Percentiles rank a stretch among this genome's conserved stretches.
These are phyloP conservation scores for Lophius piscatorius DNA, from an alignment of 2,113 vertebrate genomes.

Conservation along the genomic window DNA sequence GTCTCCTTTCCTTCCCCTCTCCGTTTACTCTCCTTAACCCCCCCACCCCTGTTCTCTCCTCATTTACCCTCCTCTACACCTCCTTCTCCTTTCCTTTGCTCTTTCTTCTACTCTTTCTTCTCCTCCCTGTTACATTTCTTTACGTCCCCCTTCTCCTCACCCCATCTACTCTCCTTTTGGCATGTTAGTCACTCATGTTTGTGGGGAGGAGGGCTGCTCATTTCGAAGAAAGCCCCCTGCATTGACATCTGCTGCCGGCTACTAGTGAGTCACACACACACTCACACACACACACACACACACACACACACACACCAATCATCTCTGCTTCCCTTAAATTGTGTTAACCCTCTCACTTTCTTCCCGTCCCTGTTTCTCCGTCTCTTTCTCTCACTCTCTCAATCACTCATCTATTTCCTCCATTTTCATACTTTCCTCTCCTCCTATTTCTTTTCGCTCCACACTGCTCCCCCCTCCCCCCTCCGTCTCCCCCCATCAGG, in stretches of 20 bases:
- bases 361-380: conserved; percentile 12
- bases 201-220: conserved; percentile 56
- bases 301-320: conserved; percentile 25
- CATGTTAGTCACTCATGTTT: conserved; percentile 63
- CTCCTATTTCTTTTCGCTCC: conserved; percentile 1
- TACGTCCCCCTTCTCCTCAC: not conserved
- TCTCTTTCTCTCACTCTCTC: conserved; percentile 21
- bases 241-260: conserved; percentile 71
- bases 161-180: conserved; percentile 32
- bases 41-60: not conserved
- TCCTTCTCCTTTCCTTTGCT: not conserved
- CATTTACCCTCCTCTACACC: not conserved
- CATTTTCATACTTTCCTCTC: not conserved
- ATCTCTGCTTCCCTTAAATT: conserved; percentile 17
- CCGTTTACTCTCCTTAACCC: conserved; percentile 1
- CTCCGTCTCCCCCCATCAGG: conserved; percentile 30
- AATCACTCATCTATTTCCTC: conserved; percentile 7
- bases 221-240: conserved; percentile 68
- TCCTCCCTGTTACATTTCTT: conserved; percentile 2
- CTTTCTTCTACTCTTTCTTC: conserved; percentile 6
- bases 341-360: conserved; percentile 38
- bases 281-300: conserved; percentile 38
- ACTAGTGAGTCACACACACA: conserved; percentile 52
- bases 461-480: conserved; percentile 4
- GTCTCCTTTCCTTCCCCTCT: conserved; percentile 17